phyloP scores from a whole-genome alignment of 92 coral and sea anemone genomes.

The Zoanthus sansibaricus region DNA sequence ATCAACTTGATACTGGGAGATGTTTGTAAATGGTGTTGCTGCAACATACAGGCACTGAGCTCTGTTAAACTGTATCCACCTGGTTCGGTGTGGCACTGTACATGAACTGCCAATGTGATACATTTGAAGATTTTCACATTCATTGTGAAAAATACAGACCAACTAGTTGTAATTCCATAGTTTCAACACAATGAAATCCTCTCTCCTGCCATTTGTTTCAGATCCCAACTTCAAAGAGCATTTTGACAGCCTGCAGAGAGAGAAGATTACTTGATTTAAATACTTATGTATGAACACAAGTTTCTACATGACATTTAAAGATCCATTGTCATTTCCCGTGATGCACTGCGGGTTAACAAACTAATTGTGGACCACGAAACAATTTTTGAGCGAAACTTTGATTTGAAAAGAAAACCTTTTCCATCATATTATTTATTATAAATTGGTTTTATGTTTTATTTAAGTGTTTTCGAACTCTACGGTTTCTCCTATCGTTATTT shows the following conservation, averaged over 20 bases:
- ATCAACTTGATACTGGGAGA: background rate
- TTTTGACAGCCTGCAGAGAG: slow-evolving; percentile 83
- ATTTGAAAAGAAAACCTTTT: too few species aligned
- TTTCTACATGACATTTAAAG: too few species aligned
- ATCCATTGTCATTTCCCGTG: too few species aligned
- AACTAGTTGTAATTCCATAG: background rate
- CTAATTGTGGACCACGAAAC: too few species aligned
- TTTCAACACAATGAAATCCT: background rate
- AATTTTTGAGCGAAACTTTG: too few species aligned
- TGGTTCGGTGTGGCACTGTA: background rate
- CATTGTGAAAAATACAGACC: background rate
- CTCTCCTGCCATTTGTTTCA: slow-evolving; percentile 17
- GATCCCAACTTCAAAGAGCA: slow-evolving; percentile 96
- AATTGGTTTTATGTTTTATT: too few species aligned
- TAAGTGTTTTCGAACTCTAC: too few species aligned
- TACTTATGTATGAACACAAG: background rate
- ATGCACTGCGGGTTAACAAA: too few species aligned
- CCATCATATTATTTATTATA: too few species aligned
- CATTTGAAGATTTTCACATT: background rate
- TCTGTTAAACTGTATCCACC: background rate
- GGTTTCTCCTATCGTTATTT: too few species aligned
- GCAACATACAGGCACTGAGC: background rate
- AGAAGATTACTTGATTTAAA: background rate
- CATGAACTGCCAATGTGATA: background rate
- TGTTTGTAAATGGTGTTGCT: background rate